Conservation (phyloP, 2,797 vertebrate genomes). For the Argyrosomus regius region DNA sequence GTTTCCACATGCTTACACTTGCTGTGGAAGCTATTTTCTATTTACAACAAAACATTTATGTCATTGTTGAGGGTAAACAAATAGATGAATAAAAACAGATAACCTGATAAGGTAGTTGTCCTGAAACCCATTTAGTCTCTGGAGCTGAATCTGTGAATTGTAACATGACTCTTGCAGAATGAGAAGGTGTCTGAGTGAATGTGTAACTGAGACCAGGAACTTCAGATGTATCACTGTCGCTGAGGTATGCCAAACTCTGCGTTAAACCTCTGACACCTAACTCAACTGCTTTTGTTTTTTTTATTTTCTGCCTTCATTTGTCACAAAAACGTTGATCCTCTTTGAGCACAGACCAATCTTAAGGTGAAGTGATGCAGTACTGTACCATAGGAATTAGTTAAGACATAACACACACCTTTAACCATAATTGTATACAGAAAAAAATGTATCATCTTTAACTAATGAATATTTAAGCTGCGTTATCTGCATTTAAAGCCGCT, state of each 20-base stretch:
- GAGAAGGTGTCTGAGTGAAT: conserved; percentile 39
- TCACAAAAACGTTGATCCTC: no score
- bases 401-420: conserved; percentile 10
- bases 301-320: neutral
- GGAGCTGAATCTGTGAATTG: conserved; percentile 35
- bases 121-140: conserved; percentile 1
- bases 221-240: conserved; percentile 21
- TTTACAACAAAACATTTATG: neutral
- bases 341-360: neutral
- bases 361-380: neutral
- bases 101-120: neutral
- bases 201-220: conserved; percentile 64
- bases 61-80: neutral
- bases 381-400: neutral
- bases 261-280: neutral
- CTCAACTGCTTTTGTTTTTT: neutral
- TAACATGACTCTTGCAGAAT: conserved; percentile 67
- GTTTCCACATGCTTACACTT: neutral
- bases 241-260: neutral
- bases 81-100: neutral
- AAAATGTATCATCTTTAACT: neutral
- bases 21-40: neutral
- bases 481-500: neutral
- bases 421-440: neutral
- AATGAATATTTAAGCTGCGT: neutral